A percentile compares a stretch with the other conserved stretches of the same genome.
Conservation (phyloP, 1,140 invertebrate genomes). For the Brachionus rubens region DNA sequence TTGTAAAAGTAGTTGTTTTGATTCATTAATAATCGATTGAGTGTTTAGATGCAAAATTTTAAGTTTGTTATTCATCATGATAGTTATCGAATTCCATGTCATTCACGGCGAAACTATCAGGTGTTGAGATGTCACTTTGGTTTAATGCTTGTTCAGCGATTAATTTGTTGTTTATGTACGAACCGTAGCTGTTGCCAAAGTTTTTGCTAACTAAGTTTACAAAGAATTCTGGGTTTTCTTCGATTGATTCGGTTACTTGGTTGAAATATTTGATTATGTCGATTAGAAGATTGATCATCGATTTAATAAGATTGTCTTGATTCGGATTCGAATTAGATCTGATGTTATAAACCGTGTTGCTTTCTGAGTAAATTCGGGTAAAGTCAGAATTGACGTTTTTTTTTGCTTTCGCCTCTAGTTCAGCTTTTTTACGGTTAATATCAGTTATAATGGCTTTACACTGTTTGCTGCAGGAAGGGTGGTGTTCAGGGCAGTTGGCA, state of each 20-base stretch:
- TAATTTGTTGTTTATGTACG: neutral
- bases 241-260: neutral
- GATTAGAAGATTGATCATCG: neutral
- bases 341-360: neutral
- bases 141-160: neutral
- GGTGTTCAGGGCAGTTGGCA: neutral
- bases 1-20: neutral
- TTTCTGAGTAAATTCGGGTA: neutral
- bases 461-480: neutral
- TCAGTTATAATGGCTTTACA: neutral
- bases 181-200: neutral
- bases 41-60: neutral
- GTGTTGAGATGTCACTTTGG: neutral
- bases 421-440: neutral
- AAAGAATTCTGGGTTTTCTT: neutral
- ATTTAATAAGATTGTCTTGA: neutral
- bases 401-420: neutral
- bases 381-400: neutral
- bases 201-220: neutral
- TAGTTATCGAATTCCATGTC: neutral
- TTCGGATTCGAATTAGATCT: neutral
- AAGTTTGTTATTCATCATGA: neutral
- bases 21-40: neutral
- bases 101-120: neutral
- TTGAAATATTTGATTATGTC: conserved; percentile 1